Conservation (phyloP, 2,888 invertebrate genomes). For the Heteromurus nitidus region DNA sequence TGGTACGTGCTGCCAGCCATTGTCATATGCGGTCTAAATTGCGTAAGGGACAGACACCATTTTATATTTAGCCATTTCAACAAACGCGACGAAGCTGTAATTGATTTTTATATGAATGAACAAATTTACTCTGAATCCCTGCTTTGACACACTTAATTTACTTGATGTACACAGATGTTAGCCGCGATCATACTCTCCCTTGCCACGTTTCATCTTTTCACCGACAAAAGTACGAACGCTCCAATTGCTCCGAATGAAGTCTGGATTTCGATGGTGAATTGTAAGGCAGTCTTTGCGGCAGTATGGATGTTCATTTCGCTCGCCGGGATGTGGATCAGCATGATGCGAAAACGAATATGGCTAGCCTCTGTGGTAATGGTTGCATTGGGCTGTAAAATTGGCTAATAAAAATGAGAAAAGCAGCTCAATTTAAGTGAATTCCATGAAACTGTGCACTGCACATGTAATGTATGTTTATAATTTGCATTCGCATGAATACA, state of each 20-base stretch:
- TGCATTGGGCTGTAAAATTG: neutral
- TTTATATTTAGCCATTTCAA: neutral
- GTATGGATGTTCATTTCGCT: slow-evolving; percentile 21
- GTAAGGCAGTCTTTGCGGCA: slow-evolving; percentile 15
- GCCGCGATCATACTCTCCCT: slow-evolving; percentile 27
- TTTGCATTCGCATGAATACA: neutral
- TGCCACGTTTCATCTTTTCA: slow-evolving; percentile 36
- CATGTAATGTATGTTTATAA: no score
- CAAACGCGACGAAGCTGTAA: neutral
- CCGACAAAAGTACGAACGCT: slow-evolving; percentile 47
- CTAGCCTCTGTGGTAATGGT: slow-evolving; percentile 33
- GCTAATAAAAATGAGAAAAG: neutral
- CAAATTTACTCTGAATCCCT: neutral
- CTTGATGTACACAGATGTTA: slow-evolving; percentile 17
- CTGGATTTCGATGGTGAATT: slow-evolving; percentile 45
- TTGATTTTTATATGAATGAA: neutral
- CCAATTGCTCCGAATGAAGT: slow-evolving; percentile 39
- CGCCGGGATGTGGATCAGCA: slow-evolving; percentile 23
- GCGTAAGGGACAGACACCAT: slow-evolving; percentile 44
- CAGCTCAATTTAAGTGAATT: no score
- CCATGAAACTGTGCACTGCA: no score
- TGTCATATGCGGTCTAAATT: slow-evolving; percentile 43
- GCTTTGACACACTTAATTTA: neutral
- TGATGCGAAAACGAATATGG: slow-evolving; percentile 19
- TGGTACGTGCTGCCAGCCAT: slow-evolving; percentile 36